Evolutionary conservation across 2,888 invertebrate genomes (phyloP), one percentile per base, ranked within the genome.

Genomic region (Zaprionus lineosus): DNA sequence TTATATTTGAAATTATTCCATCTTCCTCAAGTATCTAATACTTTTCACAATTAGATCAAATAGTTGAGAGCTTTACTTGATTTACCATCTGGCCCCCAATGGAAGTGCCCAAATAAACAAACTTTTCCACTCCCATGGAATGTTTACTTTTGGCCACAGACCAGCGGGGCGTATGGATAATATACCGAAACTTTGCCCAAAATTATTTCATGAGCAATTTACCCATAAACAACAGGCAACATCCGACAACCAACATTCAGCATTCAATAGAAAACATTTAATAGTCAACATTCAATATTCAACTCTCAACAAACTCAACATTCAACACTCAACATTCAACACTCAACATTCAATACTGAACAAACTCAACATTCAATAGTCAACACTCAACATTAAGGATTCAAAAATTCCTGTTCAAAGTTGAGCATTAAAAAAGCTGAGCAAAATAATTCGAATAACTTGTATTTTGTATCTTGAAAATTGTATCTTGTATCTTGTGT

Each of bases 371-470:
- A 66, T 33, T 7, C 3, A 7, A 3, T 7, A 21, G 4, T 21
- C 51, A 51, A 33, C 40, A 66, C 70, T 76, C n/a, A n/a, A n/a
- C n/a, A n/a, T n/a, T n/a, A n/a, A n/a, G n/a, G n/a, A n/a, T n/a
- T n/a, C n/a, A n/a, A n/a, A n/a, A n/a, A n/a, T n/a, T n/a, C n/a
- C n/a, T n/a, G n/a, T 61, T 55, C 47, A 72, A 72, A 71, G 72
- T 67, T 67, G 43, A 63, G 47, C 40, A 40, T 36, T 39, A 52
- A 37, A 37, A 56, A 62, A 64, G 60, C 64, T 28, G 57, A 62
- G 67, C 71, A 77, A 66, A 78, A 78, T 78, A 77, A 68, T 82
- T 78, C 36, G 82, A 78, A 78, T 78, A 82, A 68, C 77, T 77
- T 57, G 46, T 11, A 52, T 57, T 59, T 56, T 51, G 44, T 36